Base-by-base conservation (phyloP, 2,797 vertebrate species). In the Rhinogobio ventralis region DNA sequence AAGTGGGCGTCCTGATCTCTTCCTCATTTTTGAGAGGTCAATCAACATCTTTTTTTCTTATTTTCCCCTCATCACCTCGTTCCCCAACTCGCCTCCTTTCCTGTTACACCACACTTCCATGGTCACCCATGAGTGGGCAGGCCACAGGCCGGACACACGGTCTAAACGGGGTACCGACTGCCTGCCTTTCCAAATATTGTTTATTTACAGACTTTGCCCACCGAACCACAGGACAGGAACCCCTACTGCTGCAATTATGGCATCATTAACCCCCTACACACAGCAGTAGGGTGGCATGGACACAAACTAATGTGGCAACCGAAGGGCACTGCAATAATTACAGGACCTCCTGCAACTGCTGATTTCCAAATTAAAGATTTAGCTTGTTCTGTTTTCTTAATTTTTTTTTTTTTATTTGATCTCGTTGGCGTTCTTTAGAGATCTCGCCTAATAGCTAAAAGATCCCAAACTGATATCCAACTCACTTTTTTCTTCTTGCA, bases 221-320 rank as follows among this genome's bases (percentile, higher is more conserved):
- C 93, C 91, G 89, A 92, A 89, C 93, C 93, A 90, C 93, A 93
- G 92, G 88, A 93, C 92, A 93, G 93, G 92, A 94, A 93, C 89
- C 89, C 76, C 39, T 80, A 81, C 90, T 92, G 87, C 87, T 86
- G 75, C 86, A 89, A 84, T 88, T 86, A 78, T 75, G 57, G 46
- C 88, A 86, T 89, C 86, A 89, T 82, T 81, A 89, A 74, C 74
- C 81, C 82, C 81, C 87, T 86, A 90, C 84, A 90, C 89, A 84
- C 87, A 84, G 67, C 82, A 79, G 81, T 83, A 76, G 53, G 51
- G 81, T 78, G 66, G 86, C 83, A 85, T 15, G 28, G 78, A 66
- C 81, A n/a, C 74, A 53, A 83, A 72, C 30, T 83, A 75, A 75
- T 75, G 81, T 83, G 81, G 81, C 81, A 83, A 66, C 23, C 15